Percentiles rank a stretch among this genome's conserved stretches.
Conservation (phyloP, 2,797 vertebrate genomes). For the Astyanax mexicanus region DNA sequence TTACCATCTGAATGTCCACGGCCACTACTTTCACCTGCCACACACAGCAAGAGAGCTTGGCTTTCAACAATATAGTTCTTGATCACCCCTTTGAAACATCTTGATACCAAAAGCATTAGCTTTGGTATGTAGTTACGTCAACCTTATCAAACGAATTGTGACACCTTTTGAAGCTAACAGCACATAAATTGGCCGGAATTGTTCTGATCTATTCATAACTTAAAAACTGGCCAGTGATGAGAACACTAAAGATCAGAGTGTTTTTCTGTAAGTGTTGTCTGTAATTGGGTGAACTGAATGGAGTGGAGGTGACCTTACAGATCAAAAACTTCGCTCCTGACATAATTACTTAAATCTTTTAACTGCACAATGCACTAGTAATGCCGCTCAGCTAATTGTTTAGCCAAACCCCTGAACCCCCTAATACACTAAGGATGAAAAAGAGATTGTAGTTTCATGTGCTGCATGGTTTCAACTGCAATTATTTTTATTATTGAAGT, state of each 20-base stretch:
- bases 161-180: background rate
- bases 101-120: background rate
- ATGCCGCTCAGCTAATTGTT: background rate
- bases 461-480: background rate
- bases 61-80: slow-evolving; percentile 38
- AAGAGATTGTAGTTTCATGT: too few species aligned
- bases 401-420: background rate
- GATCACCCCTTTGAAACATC: background rate
- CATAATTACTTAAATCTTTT: background rate
- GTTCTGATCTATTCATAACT: slow-evolving; percentile 2
- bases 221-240: background rate
- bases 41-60: slow-evolving; percentile 20
- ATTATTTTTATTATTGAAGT: too few species aligned
- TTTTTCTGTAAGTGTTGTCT: background rate
- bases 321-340: background rate
- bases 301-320: background rate
- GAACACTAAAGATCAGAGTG: background rate
- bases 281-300: background rate
- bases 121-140: slow-evolving; percentile 6
- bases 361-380: background rate
- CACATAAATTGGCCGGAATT: background rate
- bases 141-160: slow-evolving; percentile 17
- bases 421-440: too few species aligned
- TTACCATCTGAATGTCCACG: slow-evolving; percentile 49
- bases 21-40: slow-evolving; percentile 18